Base-by-base conservation (phyloP, 2,888 invertebrate species). In the Zootermopsis nevadensis region DNA sequence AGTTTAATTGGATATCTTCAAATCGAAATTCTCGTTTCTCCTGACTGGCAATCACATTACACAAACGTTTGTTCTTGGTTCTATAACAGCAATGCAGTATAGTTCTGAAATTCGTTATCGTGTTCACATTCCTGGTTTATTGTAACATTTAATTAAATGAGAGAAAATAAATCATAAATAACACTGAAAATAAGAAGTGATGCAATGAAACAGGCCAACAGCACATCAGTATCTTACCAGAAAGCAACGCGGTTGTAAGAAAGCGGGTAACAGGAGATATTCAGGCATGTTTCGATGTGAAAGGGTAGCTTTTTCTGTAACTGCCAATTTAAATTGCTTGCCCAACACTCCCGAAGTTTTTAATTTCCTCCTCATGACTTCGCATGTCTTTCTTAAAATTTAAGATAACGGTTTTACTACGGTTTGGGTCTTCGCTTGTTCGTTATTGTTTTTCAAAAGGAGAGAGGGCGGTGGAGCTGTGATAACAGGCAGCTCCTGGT, bases 311-410 rank as follows among this genome's bases (percentile, higher is more conserved):
- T 79, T 79, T 79, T 79, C 42, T 79, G 60, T 79, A 79, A 79
- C 79, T 79, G 66, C 66, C 79, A 79, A 79, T 79, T 79, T 79
- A 79, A 79, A 79, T 79, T 79, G 79, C 60, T 66, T 27, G 55
- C 55, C 31, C 10, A 69, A 33, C 31, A 69, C 69, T 33, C 19
- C n/a, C 74, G 35, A 74, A n/a, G 42, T 83, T 83, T 82, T 83
- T 83, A 83, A 83, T 83, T 83, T 83, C 83, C 83, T 83, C 83
- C 79, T 83, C 69, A 82, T 69, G 77, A 67, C 82, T 79, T 53
- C 31, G 27, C 19, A 24, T 1, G 35, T 79, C 53, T 60, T 79
- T 79, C 79, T 79, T 79, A 79, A 79, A 60, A 35, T 79, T 30
- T 55, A 8, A 31, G 83, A 83, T 83, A 83, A 74, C 38, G 79